Conservation (phyloP, 1,140 invertebrate genomes). For the Drosophila nannoptera region DNA sequence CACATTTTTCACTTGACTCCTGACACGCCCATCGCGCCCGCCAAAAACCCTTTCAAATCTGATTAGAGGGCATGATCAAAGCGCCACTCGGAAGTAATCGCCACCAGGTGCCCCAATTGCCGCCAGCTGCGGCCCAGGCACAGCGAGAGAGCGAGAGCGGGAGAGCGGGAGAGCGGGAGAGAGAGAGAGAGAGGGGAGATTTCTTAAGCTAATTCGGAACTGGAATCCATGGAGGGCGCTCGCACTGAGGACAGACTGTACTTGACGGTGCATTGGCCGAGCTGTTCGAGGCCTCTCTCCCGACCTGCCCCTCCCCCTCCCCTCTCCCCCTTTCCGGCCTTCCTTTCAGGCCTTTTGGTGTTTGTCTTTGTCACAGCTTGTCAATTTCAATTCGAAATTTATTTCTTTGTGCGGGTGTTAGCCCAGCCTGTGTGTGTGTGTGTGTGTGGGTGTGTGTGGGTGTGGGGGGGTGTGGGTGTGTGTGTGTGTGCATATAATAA, state of each 20-base stretch:
- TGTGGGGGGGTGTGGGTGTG: no score
- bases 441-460: slow-evolving; percentile 12
- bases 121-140: background rate
- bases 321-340: background rate
- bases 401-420: slow-evolving; percentile 52
- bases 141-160: background rate
- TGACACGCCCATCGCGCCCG: slow-evolving; percentile 21
- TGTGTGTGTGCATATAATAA: slow-evolving; percentile 57
- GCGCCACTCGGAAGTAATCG: slow-evolving; percentile 4
- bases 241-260: background rate
- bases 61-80: slow-evolving; percentile 66
- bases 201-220: no score
- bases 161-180: background rate
- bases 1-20: slow-evolving; percentile 55
- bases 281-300: background rate
- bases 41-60: slow-evolving; percentile 61
- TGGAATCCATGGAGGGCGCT: no score
- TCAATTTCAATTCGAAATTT: slow-evolving; percentile 76
- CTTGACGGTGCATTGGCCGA: no score
- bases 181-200: background rate
- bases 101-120: slow-evolving; percentile 32
- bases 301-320: no score
- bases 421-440: slow-evolving; percentile 6
- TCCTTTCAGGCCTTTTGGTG: slow-evolving; percentile 1
- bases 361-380: slow-evolving; percentile 54